Conservation (phyloP, 2,113 vertebrate genomes). For the Rattus rattus region DNA sequence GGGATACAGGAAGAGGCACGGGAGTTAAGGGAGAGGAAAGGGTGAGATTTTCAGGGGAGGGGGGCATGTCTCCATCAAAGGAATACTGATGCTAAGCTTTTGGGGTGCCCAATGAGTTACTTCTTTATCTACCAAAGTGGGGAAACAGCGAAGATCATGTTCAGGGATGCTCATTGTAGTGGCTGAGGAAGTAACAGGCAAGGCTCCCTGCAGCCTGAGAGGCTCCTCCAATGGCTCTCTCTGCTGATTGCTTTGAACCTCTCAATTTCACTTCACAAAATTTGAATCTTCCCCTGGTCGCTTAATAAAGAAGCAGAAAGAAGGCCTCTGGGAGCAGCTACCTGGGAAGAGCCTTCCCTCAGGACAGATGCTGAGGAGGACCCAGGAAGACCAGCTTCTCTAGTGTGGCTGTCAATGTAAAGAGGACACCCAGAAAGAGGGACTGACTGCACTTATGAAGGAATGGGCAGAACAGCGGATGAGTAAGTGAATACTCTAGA, state of each 20-base stretch:
- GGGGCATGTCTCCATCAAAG: neutral
- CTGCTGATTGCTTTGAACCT: neutral
- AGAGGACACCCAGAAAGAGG: neutral
- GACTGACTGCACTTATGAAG: neutral
- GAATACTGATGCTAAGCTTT: conserved; percentile 17
- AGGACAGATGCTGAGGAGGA: neutral
- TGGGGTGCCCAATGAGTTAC: neutral
- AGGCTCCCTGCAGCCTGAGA: neutral
- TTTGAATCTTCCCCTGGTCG: neutral
- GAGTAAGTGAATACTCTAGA: neutral
- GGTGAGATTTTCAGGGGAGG: too few species aligned
- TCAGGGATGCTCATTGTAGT: neutral
- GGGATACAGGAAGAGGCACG: neutral
- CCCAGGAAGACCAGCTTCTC: neutral
- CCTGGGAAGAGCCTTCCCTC: neutral
- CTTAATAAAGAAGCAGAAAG: neutral
- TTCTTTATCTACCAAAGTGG: neutral
- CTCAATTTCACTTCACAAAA: neutral
- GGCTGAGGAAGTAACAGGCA: neutral
- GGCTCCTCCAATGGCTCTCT: neutral
- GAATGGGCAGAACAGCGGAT: neutral
- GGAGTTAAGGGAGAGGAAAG: fast-evolving
- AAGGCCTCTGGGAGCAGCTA: neutral
- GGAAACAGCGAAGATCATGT: neutral
- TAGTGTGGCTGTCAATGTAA: neutral